These are phyloP conservation scores for Hippocampus comes DNA, from an alignment of 2,113 vertebrate species.

Conservation along the genomic window DNA sequence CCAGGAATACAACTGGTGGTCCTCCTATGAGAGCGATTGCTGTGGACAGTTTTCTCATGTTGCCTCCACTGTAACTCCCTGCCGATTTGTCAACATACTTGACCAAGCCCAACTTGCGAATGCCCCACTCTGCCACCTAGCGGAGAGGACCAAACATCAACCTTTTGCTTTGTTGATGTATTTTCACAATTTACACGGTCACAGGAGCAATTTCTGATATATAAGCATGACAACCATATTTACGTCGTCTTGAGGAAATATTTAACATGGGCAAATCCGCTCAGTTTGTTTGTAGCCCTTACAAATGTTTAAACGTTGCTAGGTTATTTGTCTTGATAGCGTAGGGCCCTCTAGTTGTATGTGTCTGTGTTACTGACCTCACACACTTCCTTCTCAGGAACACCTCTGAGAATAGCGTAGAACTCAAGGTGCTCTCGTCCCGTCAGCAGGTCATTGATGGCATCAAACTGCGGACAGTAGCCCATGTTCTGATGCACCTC, in stretches of 20 bases:
- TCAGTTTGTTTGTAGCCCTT: neutral
- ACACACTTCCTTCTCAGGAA: conserved; percentile 96
- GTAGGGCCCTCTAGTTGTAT: neutral
- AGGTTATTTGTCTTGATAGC: neutral
- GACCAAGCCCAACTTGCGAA: conserved; percentile 88
- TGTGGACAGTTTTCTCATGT: conserved; percentile 94
- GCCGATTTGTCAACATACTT: conserved; percentile 92
- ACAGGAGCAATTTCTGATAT: neutral
- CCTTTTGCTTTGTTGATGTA: neutral
- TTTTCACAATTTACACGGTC: neutral
- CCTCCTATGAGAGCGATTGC: conserved; percentile 95
- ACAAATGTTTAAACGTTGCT: neutral
- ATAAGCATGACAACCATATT: too few relatives aligned
- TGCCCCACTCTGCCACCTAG: conserved; percentile 96
- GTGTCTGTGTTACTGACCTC: conserved; percentile 75
- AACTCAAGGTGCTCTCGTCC: conserved; percentile 96
- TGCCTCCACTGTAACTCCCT: conserved; percentile 95
- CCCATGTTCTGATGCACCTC: conserved; percentile 99
- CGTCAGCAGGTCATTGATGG: conserved; percentile 91
- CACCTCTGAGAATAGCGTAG: conserved; percentile 91
- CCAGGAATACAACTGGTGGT: conserved; percentile 94
- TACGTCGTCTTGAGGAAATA: too few relatives aligned
- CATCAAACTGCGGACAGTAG: conserved; percentile 97
- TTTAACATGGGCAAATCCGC: too few relatives aligned
- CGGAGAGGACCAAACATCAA: conserved; percentile 4